Evolutionary conservation across 1,140 invertebrate genomes (phyloP), one percentile per base, ranked within the genome.

Genomic region (Acromyrmex echinatior): DNA sequence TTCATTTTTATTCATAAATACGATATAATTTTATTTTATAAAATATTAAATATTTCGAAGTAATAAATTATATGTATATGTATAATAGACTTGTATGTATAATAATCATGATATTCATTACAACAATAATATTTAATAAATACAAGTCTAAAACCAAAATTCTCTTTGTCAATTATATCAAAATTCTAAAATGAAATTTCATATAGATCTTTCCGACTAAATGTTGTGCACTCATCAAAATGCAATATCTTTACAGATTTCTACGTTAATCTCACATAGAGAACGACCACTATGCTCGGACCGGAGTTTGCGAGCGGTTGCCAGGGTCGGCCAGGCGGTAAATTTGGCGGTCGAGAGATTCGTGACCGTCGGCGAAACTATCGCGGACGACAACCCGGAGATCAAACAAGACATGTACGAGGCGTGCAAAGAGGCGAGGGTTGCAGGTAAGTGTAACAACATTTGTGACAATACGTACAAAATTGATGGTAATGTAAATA

Each of bases 321-420:
- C 98, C 76, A 97, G 98, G 74, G 98, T 99, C 79, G 99, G 99
- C 35, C 98, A 99, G 93, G 98, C 98, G 16, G 98, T 99, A 53
- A 99, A 99, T 95, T 96, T 99, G 91, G 99, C 99, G 21, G 99
- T 99, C 66, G 99, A 99, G 94, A 96, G 99, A 86, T 99, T 99
- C 96, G 99, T 99, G 77, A 98, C 98, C 3, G 99, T 99, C 79
- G 99, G 99, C 49, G 99, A 99, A 96, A 98, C 99, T 87, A 99
- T 99, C 93, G 99, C 99, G 39, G 98, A 99, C 95, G 99, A 99
- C 96, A 99, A 99, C 96, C 97, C 98, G 16, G 99, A 99, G 95
- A 99, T 99, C 89, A 98, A 98, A 90, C 97, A 98, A 92, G 99
- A 99, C 93, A 99, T 99, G 99, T 99, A 99, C 94, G 98, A 99